phyloP scores from a whole-genome alignment of 2,113 vertebrate species.

The Lophotis ruficrista region DNA sequence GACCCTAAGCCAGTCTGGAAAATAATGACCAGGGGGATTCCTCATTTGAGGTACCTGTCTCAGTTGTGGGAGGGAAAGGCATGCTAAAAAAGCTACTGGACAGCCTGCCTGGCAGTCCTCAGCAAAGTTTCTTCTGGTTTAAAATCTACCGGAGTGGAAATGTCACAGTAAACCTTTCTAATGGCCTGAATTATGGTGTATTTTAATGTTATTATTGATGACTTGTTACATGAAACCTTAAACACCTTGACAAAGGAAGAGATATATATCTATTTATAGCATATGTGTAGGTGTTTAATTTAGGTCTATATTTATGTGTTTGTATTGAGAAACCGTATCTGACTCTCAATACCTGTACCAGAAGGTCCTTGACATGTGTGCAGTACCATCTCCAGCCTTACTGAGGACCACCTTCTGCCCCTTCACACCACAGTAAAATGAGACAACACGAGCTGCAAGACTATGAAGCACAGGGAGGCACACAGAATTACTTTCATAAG shows the following conservation, averaged over 20 bases:
- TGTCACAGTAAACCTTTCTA: not conserved
- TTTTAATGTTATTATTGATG: not conserved
- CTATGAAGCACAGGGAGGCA: not conserved
- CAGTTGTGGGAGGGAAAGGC: not conserved
- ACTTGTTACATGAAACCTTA: not conserved
- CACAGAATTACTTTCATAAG: not conserved
- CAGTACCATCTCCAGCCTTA: not conserved
- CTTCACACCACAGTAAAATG: not conserved
- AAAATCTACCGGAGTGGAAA: not conserved
- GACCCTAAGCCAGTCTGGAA: not conserved
- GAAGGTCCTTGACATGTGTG: not conserved
- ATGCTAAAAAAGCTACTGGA: not conserved
- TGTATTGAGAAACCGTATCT: not conserved
- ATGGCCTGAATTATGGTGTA: not conserved
- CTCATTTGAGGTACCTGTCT: not conserved
- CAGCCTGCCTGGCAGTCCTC: not conserved
- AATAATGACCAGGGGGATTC: not conserved
- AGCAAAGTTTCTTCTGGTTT: not conserved
- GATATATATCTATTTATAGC: not conserved
- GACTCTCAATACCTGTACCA: not conserved
- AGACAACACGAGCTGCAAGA: not conserved
- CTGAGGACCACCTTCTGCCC: not conserved
- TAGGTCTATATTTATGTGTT: not conserved
- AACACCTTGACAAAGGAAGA: not conserved
- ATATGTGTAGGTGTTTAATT: not conserved